Evolutionary conservation across 64 coral and sea anemone genomes (phyloP), one percentile per base, ranked within the genome.

Genomic region (Pocillopora damicornis): DNA sequence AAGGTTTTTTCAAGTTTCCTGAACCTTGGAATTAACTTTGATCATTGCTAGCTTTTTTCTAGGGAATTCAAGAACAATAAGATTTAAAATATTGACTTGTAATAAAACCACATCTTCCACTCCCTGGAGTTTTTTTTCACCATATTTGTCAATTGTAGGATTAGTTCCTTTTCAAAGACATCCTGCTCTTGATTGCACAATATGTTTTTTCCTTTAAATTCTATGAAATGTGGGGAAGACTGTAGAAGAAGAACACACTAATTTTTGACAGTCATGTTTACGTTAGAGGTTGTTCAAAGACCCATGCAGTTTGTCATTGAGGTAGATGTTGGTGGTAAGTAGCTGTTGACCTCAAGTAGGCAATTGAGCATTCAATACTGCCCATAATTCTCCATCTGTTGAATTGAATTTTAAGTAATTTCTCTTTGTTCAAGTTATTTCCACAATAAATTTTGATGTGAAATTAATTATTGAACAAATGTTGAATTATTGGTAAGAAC

Each of bases 1-100:
- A 22, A n/a, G 10, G 16, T 82, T 82, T 82, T 17, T 42, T 51
- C 30, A 51, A 51, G 42, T 51, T 51, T 7, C 42, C 42, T 51
- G 42, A 51, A 51, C 42, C 42, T 51, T 51, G 42, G 42, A 34
- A 11, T 68, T 37, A 22, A 37, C 37, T 68, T 67, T 66, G 35
- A 83, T 45, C 17, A 45, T 58, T 71, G 20, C 62, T 0, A 67
- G 63, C 38, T 15, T 56, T 67, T 15, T 80, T 79, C 11, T 22
- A 12, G 14, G 9, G 13, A 58, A 69, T 84, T 38, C 18, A 58
- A 42, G 37, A 10, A 4, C 25, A 34, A 71, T 20, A 62, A 84
- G 81, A 84, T 84, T 84, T 84, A 57, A 84, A 72, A 84, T 84
- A 84, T 84, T 84, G 81, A 57, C 11, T 22, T n/a, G 71, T 1